phyloP scores from a whole-genome alignment of 2,888 invertebrate species.

The Protophormia terraenovae region DNA sequence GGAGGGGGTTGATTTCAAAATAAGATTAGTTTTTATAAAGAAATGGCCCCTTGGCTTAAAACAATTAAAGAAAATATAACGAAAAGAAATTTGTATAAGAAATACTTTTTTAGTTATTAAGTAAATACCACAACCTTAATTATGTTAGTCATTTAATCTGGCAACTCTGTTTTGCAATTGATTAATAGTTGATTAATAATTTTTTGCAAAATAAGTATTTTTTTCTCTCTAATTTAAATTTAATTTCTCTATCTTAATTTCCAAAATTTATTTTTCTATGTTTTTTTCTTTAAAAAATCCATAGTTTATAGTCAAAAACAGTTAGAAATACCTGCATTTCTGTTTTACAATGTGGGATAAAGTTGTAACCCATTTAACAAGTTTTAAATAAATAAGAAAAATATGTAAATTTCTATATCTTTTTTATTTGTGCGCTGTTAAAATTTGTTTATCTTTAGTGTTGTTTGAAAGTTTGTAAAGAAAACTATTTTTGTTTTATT shows the following conservation, averaged over 20 bases:
- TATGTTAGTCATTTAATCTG: too few relatives aligned
- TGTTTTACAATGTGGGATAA: background rate
- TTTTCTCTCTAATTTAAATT: background rate
- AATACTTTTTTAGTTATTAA: too few relatives aligned
- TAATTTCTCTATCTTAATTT: too few relatives aligned
- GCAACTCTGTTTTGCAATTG: too few relatives aligned
- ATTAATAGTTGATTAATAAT: too few relatives aligned
- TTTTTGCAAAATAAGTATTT: too few relatives aligned
- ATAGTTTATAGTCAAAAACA: background rate
- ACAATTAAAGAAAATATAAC: too few relatives aligned
- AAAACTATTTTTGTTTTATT: conserved; percentile 10
- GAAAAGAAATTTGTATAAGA: too few relatives aligned
- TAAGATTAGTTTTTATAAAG: background rate
- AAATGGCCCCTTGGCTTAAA: too few relatives aligned
- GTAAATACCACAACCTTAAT: too few relatives aligned
- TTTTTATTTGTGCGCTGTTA: background rate
- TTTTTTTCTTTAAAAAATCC: background rate
- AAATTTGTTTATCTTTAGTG: conserved; percentile 30
- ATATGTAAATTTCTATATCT: conserved; percentile 54
- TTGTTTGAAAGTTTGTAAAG: conserved; percentile 18
- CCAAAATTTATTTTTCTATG: too few relatives aligned
- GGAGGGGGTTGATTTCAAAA: background rate
- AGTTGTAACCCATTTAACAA: conserved; percentile 65
- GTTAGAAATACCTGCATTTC: conserved; percentile 2
- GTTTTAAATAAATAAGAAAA: conserved; percentile 58